Base-by-base conservation (phyloP, 2,888 invertebrate genomes). In the Priocnemis perturbator region DNA sequence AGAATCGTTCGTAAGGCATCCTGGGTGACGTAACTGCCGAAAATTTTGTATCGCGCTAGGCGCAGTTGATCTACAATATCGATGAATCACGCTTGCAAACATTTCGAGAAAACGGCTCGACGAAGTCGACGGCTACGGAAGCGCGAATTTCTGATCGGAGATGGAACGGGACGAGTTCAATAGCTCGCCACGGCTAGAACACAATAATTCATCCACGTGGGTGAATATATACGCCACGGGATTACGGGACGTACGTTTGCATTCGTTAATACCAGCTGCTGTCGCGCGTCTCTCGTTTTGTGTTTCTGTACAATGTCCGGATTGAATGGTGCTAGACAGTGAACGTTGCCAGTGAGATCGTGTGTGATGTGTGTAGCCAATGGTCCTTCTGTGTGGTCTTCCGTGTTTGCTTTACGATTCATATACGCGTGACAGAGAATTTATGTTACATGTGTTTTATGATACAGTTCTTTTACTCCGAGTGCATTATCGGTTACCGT, bases 201-300 rank as follows among this genome's bases (percentile, higher is more conserved):
- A 58, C 37, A 44, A 58, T 58, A 58, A 44, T 58, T 58, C n/a
- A 58, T 58, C 37, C n/a, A 4, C 30, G 9, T 30, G 20, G 30
- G 17, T 9, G 58, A 17, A 17, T 44, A 7, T 58, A 58, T 21
- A 44, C 44, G 20, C 21, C 3, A 1, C 3, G 3, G 37, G 45
- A 58, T 44, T 44, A 37, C 21, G 45, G 30, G 7, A 3, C 15
- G 2, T 14, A 58, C 20, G 20, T 58, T 58, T 58, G 44, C 58
- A 44, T 21, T 44, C 5, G 14, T 11, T 58, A 58, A 58, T 58
- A 44, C 44, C 45, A 58, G 45, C 45, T 45, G 56, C 19, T 19
- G 56, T 30, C 37, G 30, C 23, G 37, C 37, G 17, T 56, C 23
- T 11, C 56, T 17, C 26, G 4, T 15, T 57, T 20, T 44, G 15